Evolutionary conservation across 23 tunicate genomes (phyloP).

Genomic region (Ascidia mentula): DNA sequence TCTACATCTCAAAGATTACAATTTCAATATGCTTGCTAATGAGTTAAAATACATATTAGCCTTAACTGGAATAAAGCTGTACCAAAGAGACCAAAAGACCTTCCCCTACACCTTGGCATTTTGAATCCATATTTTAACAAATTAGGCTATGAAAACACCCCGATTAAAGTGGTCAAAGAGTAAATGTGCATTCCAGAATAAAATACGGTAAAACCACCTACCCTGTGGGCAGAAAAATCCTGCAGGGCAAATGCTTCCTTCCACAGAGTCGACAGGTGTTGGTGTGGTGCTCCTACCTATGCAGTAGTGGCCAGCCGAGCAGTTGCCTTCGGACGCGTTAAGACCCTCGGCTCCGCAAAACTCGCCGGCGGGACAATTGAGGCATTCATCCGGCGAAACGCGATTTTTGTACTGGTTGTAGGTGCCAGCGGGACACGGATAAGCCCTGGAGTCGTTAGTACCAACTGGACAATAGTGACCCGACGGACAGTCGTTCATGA

Average conservation of each 20-base stretch:
- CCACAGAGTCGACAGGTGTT: conserved; percentile 52
- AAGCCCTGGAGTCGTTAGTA: conserved; percentile 24
- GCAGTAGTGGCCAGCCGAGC: conserved; percentile 87
- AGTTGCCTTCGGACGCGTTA: conserved; percentile 45
- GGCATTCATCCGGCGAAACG: conserved; percentile 40
- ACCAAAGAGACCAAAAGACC: no score
- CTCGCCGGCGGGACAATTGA: conserved; percentile 60
- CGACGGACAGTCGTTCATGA: conserved; percentile 58
- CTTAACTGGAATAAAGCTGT: no score
- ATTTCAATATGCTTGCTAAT: no score
- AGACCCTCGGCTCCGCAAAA: conserved; percentile 49
- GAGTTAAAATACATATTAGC: no score
- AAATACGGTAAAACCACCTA: not conserved
- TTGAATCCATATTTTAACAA: no score
- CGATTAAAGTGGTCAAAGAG: no score
- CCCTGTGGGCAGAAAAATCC: conserved; percentile 94
- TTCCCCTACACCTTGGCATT: no score
- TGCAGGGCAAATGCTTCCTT: conserved; percentile 80
- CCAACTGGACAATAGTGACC: conserved; percentile 88
- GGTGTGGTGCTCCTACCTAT: conserved; percentile 36
- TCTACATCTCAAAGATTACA: no score
- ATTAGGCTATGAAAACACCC: no score
- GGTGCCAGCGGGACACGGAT: conserved; percentile 77
- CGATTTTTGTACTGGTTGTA: conserved; percentile 40
- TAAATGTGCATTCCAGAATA: no score